Conservation (phyloP, 2,888 invertebrate genomes). For the Neuroscelio doddi region DNA sequence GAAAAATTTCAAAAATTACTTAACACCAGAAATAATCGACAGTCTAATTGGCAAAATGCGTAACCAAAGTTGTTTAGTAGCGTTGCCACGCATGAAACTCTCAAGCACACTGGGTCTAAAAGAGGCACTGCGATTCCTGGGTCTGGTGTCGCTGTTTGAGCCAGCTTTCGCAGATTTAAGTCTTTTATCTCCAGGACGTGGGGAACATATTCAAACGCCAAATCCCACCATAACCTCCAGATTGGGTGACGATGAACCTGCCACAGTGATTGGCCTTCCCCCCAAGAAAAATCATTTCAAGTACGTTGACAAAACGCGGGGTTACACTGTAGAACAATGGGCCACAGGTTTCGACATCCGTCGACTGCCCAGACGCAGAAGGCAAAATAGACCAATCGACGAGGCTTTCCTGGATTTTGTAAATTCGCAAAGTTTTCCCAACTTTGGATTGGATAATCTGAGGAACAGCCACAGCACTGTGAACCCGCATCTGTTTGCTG, state of each 20-base stretch:
- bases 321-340: slow-evolving; percentile 62
- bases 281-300: slow-evolving; percentile 51
- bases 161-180: slow-evolving; percentile 79
- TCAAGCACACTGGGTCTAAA: slow-evolving; percentile 76
- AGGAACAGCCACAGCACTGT: slow-evolving; percentile 64
- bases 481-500: slow-evolving; percentile 78
- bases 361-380: slow-evolving; percentile 11
- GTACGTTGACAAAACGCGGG: slow-evolving; percentile 55
- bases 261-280: not conserved
- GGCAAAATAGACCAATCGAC: slow-evolving; percentile 57
- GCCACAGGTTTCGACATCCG: slow-evolving; percentile 55
- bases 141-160: slow-evolving; percentile 78
- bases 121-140: slow-evolving; percentile 75
- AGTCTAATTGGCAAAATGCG: slow-evolving; percentile 73
- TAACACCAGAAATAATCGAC: slow-evolving; percentile 74
- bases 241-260: slow-evolving; percentile 13
- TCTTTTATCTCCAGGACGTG: slow-evolving; percentile 75
- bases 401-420: slow-evolving; percentile 56
- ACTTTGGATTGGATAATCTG: slow-evolving; percentile 61
- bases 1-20: slow-evolving; percentile 72
- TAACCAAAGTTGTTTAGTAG: slow-evolving; percentile 74
- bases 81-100: slow-evolving; percentile 83
- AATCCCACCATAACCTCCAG: slow-evolving; percentile 17
- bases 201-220: not conserved
- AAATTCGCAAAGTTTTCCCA: slow-evolving; percentile 49